Evolutionary conservation across 2,113 vertebrate species (phyloP), one percentile per base, ranked within the genome.

Genomic region (Alectura lathami): DNA sequence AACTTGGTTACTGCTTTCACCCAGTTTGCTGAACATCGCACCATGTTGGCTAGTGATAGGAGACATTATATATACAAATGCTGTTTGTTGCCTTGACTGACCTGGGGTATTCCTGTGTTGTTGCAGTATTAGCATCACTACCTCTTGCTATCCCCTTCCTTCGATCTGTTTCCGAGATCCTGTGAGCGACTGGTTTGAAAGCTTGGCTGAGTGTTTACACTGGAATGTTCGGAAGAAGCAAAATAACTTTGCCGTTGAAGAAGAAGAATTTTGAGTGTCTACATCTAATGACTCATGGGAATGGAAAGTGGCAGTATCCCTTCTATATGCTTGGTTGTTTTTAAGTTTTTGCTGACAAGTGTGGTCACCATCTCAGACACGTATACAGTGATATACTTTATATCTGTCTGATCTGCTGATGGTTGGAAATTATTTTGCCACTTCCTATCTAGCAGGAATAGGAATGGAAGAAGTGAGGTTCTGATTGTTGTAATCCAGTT

Each of bases 151-250:
- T 94, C 98, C 98, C 4, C 98, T 98, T 17, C 98, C 98, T 54
- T 98, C 98, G 13, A 98, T 98, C 97, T 98, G 98, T 36, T 98
- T 98, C 96, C 98, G 91, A 13, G 98, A 98, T 54, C 98, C 98
- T 0, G 98, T 98, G 75, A 98, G 98, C 8, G 98, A 98, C 97
- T 98, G 98, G 98, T 98, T 98, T 13, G 98, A 98, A 93, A 98
- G 98, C 96, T 88, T 98, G 87, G 98, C 98, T 1, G 96, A 98
- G 96, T 98, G 98, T 88, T 96, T 98, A 83, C 98, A 98, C 96
- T 98, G 98, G 98, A 98, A 98, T 9, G 98, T 98, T 5, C 96
- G 98, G 29, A 98, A 98, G 97, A 98, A 98, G 92, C 98, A 98
- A 54, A 97, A 98, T 30, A 97, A 98, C 89, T 98, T 98, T n/a